A percentile compares a stretch with the other conserved stretches of the same genome.
phyloP scores from a whole-genome alignment of 2,113 vertebrate species.

The Sus scrofa region T2T-Sscrofa CM000824.6:84155001-84155500 shows the following conservation, averaged over 20 bases:
- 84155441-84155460: not conserved
- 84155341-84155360: not conserved
- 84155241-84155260: not conserved
- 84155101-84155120: not conserved
- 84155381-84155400: not conserved
- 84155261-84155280: too few species aligned
- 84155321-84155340: not conserved
- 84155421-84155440: not conserved
- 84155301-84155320: not conserved
- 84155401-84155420: not conserved
- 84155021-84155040: slow-evolving; percentile 78
- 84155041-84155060: slow-evolving; percentile 70
- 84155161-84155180: not conserved
- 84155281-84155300: too few species aligned
- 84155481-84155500: not conserved
- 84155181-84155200: not conserved
- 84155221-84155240: not conserved
- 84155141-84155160: rapidly evolving
- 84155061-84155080: slow-evolving; percentile 56
- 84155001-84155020: slow-evolving; percentile 85
- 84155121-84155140: not conserved
- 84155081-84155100: slow-evolving; percentile 62
- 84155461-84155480: not conserved
- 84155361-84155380: not conserved
- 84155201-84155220: too few species aligned